Base-by-base conservation (phyloP, 2,113 vertebrate species). In the Gasterosteus nipponicus region DNA sequence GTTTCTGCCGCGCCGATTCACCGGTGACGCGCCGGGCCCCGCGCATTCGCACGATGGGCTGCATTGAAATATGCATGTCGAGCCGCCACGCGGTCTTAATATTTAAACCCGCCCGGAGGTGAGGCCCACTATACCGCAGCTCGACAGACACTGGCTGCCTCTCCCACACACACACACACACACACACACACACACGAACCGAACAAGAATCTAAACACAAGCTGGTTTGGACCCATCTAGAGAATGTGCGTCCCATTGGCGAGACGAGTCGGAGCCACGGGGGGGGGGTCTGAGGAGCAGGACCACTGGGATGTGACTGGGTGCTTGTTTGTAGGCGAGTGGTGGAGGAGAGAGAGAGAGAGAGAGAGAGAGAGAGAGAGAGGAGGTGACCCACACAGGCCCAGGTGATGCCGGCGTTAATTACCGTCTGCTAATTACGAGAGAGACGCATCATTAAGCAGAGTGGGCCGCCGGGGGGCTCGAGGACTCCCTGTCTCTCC, bases 101-200 rank as follows among this genome's bases (percentile, higher is more conserved):
- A 93, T 93, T 93, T 93, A 93, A 92, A 93, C 80, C 87, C 89
- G 89, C 93, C 92, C 89, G 78, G 86, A 93, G 93, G 89, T 92
- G 81, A 91, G 82, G 83, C 84, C 84, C 64, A n/a, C 64, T 85
- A 77, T 69, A 81, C 83, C 82, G 46, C 75, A 80, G 83, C 80
- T 72, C 73, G 86, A 87, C 86, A 89, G 86, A 82, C 81, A 77
- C 85, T 83, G 84, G 76, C 81, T 76, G 82, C 70, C 72, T 86
- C 80, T 71, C 80, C 82, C 51, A 75, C 46, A 64, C 35, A 29
- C 47, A 47, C 59, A 46, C 53, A 73, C 62, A 74, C 74, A 80
- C 33, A 29, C 69, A 60, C 75, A 86, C 26, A 31, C 22, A 71
- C 68, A 69, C 56, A 46, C 54, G 58, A 74, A 86, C 22, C 22